These are phyloP conservation scores for Petrophora chlorosata DNA, from an alignment of 2,888 invertebrate genomes.

Conservation along the genomic window DNA sequence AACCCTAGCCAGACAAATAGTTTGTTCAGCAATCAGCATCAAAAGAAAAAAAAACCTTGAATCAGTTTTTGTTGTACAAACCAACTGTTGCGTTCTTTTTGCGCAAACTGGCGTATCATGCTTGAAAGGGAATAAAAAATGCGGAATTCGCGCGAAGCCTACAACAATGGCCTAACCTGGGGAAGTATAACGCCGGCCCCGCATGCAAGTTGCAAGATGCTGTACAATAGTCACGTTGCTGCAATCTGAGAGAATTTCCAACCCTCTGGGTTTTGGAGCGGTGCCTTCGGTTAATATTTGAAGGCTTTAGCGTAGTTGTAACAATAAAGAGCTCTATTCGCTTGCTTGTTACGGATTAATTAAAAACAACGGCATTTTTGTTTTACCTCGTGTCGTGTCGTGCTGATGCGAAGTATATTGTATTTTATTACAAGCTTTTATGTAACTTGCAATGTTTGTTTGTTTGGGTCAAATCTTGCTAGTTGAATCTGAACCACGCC, in stretches of 20 bases:
- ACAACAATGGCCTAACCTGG: constrained; percentile 43
- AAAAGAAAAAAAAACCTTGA: constrained; percentile 13
- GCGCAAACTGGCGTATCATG: constrained; percentile 35
- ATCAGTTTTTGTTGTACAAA: too few species aligned
- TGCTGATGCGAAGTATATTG: too few species aligned
- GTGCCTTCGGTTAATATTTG: constrained; percentile 2
- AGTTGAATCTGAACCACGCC: too few species aligned
- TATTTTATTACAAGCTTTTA: too few species aligned
- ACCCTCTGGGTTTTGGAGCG: constrained; percentile 3
- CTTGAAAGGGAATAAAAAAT: constrained; percentile 43
- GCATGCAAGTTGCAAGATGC: constrained; percentile 37
- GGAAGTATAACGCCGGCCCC: constrained; percentile 31
- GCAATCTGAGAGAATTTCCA: constrained; percentile 14
- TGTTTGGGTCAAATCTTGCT: too few species aligned
- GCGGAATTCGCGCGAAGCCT: constrained; percentile 35
- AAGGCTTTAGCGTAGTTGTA: background rate
- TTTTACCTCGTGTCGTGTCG: too few species aligned
- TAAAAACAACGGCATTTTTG: too few species aligned
- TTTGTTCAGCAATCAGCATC: background rate
- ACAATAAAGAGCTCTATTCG: background rate
- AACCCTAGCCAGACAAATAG: background rate
- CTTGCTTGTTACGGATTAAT: too few species aligned
- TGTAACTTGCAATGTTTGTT: too few species aligned
- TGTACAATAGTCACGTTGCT: constrained; percentile 22
- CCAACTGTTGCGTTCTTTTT: constrained; percentile 24